Evolutionary conservation across 2,113 vertebrate species (phyloP).

Genomic region (Rostratula benghalensis): DNA sequence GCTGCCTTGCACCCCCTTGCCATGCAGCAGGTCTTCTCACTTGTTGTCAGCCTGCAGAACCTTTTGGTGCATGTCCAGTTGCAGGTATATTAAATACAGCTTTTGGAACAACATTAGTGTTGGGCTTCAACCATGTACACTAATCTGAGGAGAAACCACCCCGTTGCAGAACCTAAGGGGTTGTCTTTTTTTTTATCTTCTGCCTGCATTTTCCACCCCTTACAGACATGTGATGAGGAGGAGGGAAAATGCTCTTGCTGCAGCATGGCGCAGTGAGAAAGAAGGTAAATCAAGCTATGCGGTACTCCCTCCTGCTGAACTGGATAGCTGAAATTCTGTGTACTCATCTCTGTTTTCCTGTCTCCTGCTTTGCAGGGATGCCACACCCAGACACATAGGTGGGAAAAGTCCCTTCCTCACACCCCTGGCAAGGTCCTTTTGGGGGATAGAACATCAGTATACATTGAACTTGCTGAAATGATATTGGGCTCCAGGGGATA

Average conservation of each 20-base stretch:
- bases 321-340: conserved; percentile 14
- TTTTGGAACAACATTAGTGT: background rate
- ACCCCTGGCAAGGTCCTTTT: background rate
- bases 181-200: background rate
- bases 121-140: background rate
- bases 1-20: conserved; percentile 80
- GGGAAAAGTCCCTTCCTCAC: background rate
- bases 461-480: background rate
- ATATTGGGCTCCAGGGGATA: background rate
- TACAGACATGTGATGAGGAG: background rate
- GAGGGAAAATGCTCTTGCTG: conserved; percentile 23
- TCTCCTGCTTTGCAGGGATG: background rate
- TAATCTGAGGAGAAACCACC: background rate
- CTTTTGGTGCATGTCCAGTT: conserved; percentile 84
- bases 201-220: background rate
- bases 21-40: conserved; percentile 69
- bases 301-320: conserved; percentile 27
- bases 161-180: background rate
- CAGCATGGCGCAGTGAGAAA: background rate
- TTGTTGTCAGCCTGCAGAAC: conserved; percentile 84
- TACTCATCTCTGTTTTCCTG: background rate
- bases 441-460: background rate
- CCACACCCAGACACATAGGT: background rate
- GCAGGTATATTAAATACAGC: background rate
- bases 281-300: conserved; percentile 41